Evolutionary conservation across 2,113 vertebrate genomes (phyloP).

Genomic region (Delphinapterus leucas): DNA sequence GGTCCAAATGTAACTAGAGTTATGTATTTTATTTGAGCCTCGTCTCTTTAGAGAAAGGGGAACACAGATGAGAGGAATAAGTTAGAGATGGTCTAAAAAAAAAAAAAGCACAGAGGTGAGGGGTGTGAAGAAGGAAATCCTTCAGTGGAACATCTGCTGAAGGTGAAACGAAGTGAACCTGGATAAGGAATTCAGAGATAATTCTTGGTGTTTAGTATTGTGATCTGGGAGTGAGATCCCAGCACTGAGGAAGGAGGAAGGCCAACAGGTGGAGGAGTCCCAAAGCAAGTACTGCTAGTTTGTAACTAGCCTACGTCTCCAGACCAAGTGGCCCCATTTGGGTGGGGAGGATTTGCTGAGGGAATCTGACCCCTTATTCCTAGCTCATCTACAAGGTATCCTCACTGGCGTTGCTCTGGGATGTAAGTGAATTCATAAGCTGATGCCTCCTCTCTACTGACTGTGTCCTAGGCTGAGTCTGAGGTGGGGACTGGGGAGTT

Average conservation of each 20-base stretch:
- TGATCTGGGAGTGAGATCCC: background rate
- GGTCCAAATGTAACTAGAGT: slow-evolving; percentile 5
- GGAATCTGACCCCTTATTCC: background rate
- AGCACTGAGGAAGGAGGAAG: background rate
- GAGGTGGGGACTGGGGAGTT: background rate
- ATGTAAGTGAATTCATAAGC: background rate
- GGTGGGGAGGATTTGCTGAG: background rate
- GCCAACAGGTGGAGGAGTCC: background rate
- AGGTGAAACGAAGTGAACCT: background rate
- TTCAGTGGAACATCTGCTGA: background rate
- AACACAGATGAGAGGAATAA: background rate
- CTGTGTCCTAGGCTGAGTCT: background rate
- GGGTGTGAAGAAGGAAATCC: background rate
- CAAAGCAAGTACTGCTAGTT: background rate
- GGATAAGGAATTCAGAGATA: background rate
- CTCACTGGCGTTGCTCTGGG: background rate
- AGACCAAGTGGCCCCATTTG: background rate
- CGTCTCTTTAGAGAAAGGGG: slow-evolving; percentile 27
- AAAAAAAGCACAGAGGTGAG: background rate
- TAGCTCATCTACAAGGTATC: background rate
- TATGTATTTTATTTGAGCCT: slow-evolving; percentile 67
- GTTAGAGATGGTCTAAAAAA: background rate
- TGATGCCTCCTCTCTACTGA: background rate
- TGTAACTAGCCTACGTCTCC: background rate
- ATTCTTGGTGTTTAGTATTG: background rate